These are phyloP conservation scores for Acrocephalus arundinaceus DNA, from an alignment of 2,113 vertebrate species.

Conservation along the genomic window DNA sequence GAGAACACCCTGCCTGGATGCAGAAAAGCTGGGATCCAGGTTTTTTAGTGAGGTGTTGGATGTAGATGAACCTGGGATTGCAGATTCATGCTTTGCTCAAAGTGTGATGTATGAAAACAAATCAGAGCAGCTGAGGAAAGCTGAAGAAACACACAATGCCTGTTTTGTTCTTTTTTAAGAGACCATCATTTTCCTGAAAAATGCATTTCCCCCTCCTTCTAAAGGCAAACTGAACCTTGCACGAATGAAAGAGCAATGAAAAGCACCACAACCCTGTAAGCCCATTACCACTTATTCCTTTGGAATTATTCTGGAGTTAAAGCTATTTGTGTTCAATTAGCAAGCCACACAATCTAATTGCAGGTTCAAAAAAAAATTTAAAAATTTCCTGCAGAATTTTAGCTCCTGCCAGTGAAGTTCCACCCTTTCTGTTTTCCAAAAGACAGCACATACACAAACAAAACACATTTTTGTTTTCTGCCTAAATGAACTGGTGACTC, in stretches of 20 bases:
- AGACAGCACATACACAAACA: background rate
- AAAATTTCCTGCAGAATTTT: background rate
- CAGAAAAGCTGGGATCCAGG: background rate
- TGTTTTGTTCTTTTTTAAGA: background rate
- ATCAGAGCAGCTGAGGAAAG: background rate
- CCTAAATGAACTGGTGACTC: background rate
- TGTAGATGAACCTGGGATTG: background rate
- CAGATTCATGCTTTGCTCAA: background rate
- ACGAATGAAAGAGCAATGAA: background rate
- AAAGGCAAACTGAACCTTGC: background rate
- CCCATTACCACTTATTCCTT: background rate
- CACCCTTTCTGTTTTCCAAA: slow-evolving; percentile 31
- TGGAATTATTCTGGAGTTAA: background rate
- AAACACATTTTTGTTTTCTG: background rate
- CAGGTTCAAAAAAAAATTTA: background rate
- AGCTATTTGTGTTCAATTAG: background rate
- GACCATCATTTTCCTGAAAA: background rate
- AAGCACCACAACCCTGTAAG: background rate
- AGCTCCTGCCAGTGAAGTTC: slow-evolving; percentile 6
- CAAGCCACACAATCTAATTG: background rate
- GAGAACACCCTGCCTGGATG: background rate
- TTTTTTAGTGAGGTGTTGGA: background rate
- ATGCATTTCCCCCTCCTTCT: background rate
- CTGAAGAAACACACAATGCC: background rate
- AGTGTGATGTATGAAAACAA: background rate